phyloP scores from a whole-genome alignment of 2,113 vertebrate species.

The Eptatretus burgeri region DNA sequence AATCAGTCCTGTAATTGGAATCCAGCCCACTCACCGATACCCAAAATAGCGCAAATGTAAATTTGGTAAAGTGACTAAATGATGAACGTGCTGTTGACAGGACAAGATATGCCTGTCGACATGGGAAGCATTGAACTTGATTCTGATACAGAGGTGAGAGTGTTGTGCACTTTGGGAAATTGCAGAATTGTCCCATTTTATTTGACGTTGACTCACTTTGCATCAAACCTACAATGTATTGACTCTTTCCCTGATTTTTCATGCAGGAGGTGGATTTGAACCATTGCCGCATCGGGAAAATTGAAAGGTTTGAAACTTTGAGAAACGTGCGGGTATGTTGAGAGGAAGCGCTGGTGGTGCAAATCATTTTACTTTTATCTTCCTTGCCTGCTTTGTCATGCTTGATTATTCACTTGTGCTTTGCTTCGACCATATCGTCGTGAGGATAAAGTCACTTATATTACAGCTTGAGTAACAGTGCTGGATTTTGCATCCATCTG shows the following conservation, averaged over 20 bases:
- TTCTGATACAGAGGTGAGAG: too few relatives aligned
- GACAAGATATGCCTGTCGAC: too few relatives aligned
- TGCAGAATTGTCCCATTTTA: too few relatives aligned
- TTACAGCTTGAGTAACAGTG: background rate
- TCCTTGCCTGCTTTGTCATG: background rate
- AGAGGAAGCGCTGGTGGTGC: background rate
- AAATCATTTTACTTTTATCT: background rate
- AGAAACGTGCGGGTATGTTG: slow-evolving; percentile 60
- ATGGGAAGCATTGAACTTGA: too few relatives aligned
- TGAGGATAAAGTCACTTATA: background rate
- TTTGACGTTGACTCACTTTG: too few relatives aligned
- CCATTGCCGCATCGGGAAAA: slow-evolving; percentile 80
- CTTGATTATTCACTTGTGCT: slow-evolving; percentile 2
- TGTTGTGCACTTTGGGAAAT: too few relatives aligned
- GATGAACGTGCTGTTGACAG: too few relatives aligned
- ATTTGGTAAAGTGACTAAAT: too few relatives aligned
- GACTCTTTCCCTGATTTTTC: slow-evolving; percentile 6
- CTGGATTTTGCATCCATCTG: slow-evolving; percentile 9
- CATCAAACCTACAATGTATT: too few relatives aligned
- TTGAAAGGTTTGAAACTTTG: slow-evolving; percentile 72
- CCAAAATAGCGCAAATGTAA: too few relatives aligned
- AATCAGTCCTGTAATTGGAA: too few relatives aligned
- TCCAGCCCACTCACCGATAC: too few relatives aligned
- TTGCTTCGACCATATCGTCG: background rate
- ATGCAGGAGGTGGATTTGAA: slow-evolving; percentile 78